Conservation (phyloP, 2,888 invertebrate genomes). For the Pachydiplax longipennis region DNA sequence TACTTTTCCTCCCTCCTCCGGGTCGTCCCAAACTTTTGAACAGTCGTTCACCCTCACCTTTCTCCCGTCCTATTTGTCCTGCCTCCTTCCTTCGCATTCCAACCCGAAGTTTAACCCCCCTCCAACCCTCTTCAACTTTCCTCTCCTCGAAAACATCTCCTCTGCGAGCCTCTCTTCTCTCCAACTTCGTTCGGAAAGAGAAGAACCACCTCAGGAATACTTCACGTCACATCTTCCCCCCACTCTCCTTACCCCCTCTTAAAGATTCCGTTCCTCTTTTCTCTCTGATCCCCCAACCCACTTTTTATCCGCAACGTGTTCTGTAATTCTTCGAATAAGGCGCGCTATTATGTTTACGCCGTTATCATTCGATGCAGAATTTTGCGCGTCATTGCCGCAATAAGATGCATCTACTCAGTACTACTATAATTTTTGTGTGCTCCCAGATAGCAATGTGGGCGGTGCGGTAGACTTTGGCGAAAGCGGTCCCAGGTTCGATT, state of each 20-base stretch:
- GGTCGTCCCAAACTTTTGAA: too few species aligned
- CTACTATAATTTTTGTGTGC: too few species aligned
- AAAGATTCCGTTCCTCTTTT: not conserved
- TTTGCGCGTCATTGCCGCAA: too few species aligned
- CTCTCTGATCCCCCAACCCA: not conserved
- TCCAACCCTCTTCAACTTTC: not conserved
- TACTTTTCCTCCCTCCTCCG: not conserved
- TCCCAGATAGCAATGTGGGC: too few species aligned
- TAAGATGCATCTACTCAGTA: too few species aligned
- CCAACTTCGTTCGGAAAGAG: not conserved
- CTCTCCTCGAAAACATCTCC: not conserved
- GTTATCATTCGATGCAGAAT: too few species aligned
- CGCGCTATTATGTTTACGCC: too few species aligned
- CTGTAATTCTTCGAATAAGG: not conserved
- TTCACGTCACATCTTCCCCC: not conserved
- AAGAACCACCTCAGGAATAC: constrained; percentile 2
- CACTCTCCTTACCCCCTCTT: not conserved
- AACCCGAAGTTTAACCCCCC: not conserved
- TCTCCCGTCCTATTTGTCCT: not conserved
- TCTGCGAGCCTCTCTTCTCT: not conserved
- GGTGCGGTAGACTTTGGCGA: too few species aligned
- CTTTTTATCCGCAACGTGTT: not conserved
- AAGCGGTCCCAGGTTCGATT: too few species aligned
- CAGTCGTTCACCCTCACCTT: not conserved
- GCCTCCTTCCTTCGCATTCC: not conserved